Conservation (phyloP, 2,113 vertebrate genomes). For the Ceyx cyanopectus region DNA sequence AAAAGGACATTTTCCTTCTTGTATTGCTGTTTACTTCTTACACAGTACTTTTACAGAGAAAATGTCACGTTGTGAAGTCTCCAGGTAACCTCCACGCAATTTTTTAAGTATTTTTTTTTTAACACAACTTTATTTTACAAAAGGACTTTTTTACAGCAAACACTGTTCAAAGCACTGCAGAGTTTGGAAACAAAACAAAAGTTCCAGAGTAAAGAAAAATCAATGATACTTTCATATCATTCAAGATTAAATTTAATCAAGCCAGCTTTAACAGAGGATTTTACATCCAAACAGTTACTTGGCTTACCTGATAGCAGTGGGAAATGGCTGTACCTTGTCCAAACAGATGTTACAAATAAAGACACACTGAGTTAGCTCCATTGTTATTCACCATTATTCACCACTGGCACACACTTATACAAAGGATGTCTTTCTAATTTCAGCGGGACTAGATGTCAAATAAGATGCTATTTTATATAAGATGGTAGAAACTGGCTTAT, state of each 20-base stretch:
- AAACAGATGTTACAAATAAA: not conserved
- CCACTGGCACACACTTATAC: not conserved
- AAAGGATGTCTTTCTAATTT: not conserved
- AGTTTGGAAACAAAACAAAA: conserved; percentile 72
- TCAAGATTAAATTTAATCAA: conserved; percentile 75
- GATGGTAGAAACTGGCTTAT: not conserved
- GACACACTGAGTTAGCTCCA: not conserved
- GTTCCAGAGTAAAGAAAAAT: conserved; percentile 64
- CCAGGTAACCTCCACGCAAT: conserved; percentile 55
- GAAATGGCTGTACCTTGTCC: not conserved
- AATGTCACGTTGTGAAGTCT: conserved; percentile 66
- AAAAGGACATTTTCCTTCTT: conserved; percentile 67
- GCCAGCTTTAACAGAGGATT: conserved; percentile 53
- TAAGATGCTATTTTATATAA: not conserved
- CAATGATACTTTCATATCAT: conserved; percentile 74
- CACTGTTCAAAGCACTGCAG: conserved; percentile 43
- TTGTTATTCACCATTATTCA: not conserved
- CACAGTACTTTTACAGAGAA: conserved; percentile 66
- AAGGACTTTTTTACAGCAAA: conserved; percentile 54
- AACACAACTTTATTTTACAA: conserved; percentile 61
- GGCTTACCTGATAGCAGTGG: not conserved
- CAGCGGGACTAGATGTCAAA: not conserved
- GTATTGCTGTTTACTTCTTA: conserved; percentile 68
- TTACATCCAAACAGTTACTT: conserved; percentile 38
- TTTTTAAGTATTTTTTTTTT: conserved; percentile 3